phyloP scores from a whole-genome alignment of 2,888 invertebrate species.

The Xanthostigma xanthostigma region DNA sequence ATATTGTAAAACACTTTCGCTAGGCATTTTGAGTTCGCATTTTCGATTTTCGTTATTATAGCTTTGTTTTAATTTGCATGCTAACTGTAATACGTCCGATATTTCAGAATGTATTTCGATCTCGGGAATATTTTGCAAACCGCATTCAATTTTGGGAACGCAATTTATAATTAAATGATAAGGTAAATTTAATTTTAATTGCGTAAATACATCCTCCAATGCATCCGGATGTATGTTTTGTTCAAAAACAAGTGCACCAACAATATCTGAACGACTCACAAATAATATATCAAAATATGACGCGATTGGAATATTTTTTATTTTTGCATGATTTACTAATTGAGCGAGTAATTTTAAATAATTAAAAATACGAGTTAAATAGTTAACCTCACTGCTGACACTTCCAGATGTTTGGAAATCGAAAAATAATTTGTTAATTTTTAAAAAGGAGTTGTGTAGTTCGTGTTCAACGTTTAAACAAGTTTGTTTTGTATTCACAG shows the following conservation, averaged over 20 bases:
- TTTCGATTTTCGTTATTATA: slow-evolving; percentile 19
- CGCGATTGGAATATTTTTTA: slow-evolving; percentile 21
- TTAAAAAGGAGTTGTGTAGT: slow-evolving; percentile 25
- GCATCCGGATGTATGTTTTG: slow-evolving; percentile 48
- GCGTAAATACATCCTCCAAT: slow-evolving; percentile 51
- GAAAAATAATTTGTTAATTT: slow-evolving; percentile 11
- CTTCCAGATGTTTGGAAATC: slow-evolving; percentile 22
- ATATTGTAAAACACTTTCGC: slow-evolving; percentile 40
- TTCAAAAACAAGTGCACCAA: slow-evolving; percentile 52
- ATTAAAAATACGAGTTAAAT: slow-evolving; percentile 38
- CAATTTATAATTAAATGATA: slow-evolving; percentile 58
- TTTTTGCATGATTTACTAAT: slow-evolving; percentile 25
- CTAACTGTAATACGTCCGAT: slow-evolving; percentile 17
- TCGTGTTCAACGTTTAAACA: slow-evolving; percentile 25
- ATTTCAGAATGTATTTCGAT: slow-evolving; percentile 1
- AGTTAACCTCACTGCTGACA: slow-evolving; percentile 23
- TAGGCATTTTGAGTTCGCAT: slow-evolving; percentile 35
- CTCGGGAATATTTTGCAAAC: slow-evolving; percentile 20
- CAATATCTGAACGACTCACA: slow-evolving; percentile 39
- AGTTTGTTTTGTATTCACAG: slow-evolving; percentile 23
- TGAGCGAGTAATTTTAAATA: slow-evolving; percentile 41
- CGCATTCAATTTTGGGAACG: slow-evolving; percentile 46
- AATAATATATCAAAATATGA: slow-evolving; percentile 37
- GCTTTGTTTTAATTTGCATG: slow-evolving; percentile 1
- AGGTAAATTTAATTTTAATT: slow-evolving; percentile 55